Percentiles rank a stretch among this genome's conserved stretches.
phyloP scores from a whole-genome alignment of 2,888 invertebrate species.

The Napeogenes inachia region DNA sequence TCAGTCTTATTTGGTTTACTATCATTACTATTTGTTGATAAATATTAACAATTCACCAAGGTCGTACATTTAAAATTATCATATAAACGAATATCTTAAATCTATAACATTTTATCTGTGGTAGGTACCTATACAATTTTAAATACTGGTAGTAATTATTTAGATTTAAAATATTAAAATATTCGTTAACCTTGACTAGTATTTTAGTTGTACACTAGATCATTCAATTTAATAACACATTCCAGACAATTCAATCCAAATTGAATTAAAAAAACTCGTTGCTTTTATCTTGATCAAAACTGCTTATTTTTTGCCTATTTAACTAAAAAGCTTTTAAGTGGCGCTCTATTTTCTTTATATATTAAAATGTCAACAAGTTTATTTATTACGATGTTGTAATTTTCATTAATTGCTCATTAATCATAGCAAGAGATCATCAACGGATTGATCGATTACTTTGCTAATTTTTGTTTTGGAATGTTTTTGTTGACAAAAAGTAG shows the following conservation, averaged over 20 bases:
- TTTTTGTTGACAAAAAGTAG: too few species aligned
- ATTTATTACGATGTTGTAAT: slow-evolving; percentile 15
- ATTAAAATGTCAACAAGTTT: slow-evolving; percentile 19
- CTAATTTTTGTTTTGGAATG: background rate
- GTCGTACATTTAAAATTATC: too few species aligned
- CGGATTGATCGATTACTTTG: background rate
- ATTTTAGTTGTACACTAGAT: background rate
- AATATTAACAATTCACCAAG: too few species aligned
- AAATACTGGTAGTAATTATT: background rate
- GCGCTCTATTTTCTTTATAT: slow-evolving; percentile 11
- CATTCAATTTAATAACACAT: background rate
- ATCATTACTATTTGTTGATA: too few species aligned
- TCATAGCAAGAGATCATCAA: background rate
- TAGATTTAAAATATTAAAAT: too few species aligned
- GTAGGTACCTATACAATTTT: background rate
- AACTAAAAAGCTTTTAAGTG: slow-evolving; percentile 14
- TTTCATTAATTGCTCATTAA: slow-evolving; percentile 19
- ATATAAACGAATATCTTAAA: too few species aligned
- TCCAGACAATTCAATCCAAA: slow-evolving; percentile 3
- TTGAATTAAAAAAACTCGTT: slow-evolving; percentile 9
- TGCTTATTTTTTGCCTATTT: slow-evolving; percentile 17
- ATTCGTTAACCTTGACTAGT: background rate
- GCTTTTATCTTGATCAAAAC: slow-evolving; percentile 8
- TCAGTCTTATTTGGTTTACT: too few species aligned
- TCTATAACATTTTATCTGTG: too few species aligned